Conservation (phyloP, 2,113 vertebrate species). For the Oncorhynchus gorbuscha region DNA sequence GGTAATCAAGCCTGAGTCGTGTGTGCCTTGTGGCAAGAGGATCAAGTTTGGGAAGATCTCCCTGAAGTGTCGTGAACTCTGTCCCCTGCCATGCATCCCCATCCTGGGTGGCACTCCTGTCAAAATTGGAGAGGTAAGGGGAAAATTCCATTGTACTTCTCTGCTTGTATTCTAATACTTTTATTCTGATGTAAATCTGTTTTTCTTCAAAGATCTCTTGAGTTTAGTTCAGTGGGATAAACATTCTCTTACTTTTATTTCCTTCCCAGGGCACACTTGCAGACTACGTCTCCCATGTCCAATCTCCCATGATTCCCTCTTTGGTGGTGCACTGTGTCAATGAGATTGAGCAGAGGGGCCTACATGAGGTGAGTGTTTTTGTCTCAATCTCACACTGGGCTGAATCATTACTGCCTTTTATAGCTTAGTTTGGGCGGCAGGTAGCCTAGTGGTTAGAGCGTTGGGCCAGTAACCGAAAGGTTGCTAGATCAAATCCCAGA, state of each 20-base stretch:
- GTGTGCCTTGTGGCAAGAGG: constrained; percentile 93
- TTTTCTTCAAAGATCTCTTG: background rate
- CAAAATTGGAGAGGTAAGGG: constrained; percentile 82
- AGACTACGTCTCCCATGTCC: constrained; percentile 82
- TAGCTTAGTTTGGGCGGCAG: too few relatives aligned
- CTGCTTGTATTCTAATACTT: too few relatives aligned
- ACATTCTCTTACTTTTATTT: background rate
- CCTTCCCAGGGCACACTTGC: constrained; percentile 81
- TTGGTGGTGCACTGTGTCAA: constrained; percentile 92
- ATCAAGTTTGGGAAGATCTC: constrained; percentile 96
- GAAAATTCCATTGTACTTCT: background rate
- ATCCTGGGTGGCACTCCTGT: constrained; percentile 82
- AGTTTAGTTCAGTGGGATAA: background rate
- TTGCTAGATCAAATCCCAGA: too few relatives aligned
- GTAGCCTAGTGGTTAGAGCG: too few relatives aligned
- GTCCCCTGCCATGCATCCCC: constrained; percentile 93
- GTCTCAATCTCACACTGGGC: background rate
- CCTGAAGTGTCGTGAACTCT: constrained; percentile 90
- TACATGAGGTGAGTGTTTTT: constrained; percentile 82
- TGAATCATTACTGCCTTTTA: too few relatives aligned
- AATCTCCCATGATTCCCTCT: constrained; percentile 91
- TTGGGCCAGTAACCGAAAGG: too few relatives aligned
- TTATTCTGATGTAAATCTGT: too few relatives aligned
- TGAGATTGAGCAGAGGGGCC: constrained; percentile 93
- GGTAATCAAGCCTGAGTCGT: constrained; percentile 97